Evolutionary conservation across 2,113 vertebrate genomes (phyloP), one percentile per base, ranked within the genome.

Genomic region (Coptodon rendalli): DNA sequence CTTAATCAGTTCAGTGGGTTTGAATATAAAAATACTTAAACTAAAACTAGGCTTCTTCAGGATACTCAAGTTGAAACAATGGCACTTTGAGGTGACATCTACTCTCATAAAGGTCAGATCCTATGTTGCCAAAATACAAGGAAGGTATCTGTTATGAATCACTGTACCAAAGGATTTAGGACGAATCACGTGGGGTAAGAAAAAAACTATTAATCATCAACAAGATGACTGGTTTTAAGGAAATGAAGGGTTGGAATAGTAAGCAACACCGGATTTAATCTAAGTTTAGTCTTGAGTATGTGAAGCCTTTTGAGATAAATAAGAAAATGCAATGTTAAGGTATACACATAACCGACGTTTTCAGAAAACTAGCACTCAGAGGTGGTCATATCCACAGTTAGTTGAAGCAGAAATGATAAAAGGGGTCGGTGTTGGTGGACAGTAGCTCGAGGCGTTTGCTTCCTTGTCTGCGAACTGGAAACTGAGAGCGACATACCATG

Each of bases 71-170:
- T n/a, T 78, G 45, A 80, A 89, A n/a, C 7, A 40, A 38, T 73
- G 52, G 17, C 9, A 14, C 50, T 34, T 43, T 31, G 9, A 71
- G 12, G 8, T 48, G 50, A 81, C 57, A 54, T 27, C 29, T n/a
- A 7, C 27, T 24, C 45, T 76, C 7, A n/a, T 17, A 29, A 87
- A 86, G 82, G 78, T 59, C 38, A 11, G 3, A 4, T 80, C 22
- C 17, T 78, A n/a, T 92, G 54, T 90, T 90, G 50, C 80, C 89
- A 87, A n/a, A 91, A 91, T 14, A 91, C 1, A 7, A 56, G 8
- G 29, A 85, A 61, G 22, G 4, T 54, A 71, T 43, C 90, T 80
- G 22, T 5, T 83, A 71, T 83, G 80, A 86, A 45, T 83, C 73
- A 66, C 34, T 14, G 22, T 48, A 53, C 59, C 22, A 66, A n/a